Evolutionary conservation across 2,797 vertebrate genomes (phyloP).

Genomic region (Hylomyscus alleni): DNA sequence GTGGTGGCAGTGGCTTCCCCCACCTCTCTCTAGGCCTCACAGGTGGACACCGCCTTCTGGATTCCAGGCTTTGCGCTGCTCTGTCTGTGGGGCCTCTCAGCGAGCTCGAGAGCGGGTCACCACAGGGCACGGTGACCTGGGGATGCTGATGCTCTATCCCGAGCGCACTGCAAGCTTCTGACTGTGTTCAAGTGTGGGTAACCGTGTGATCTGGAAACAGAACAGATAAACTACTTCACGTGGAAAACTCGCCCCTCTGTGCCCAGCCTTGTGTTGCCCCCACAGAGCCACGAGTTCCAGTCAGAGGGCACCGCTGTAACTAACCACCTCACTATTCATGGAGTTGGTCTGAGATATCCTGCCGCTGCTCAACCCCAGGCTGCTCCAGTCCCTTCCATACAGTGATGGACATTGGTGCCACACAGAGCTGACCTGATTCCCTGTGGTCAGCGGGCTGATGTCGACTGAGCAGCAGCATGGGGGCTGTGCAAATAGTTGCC

Average conservation of each 20-base stretch:
- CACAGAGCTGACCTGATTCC: background rate
- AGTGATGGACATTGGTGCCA: background rate
- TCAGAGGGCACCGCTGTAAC: background rate
- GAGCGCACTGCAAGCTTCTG: background rate
- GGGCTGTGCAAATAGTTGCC: background rate
- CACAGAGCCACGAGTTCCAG: background rate
- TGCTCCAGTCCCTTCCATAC: background rate
- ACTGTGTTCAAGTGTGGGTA: background rate
- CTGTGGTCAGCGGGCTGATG: too few relatives aligned
- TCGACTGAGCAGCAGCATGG: too few relatives aligned
- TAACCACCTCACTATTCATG: background rate
- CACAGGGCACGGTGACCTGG: too few relatives aligned
- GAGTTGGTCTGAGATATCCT: background rate
- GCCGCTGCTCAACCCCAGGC: too few relatives aligned
- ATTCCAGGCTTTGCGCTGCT: fast-evolving
- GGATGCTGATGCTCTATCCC: background rate
- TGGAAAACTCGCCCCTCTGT: background rate
- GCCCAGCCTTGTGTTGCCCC: too few relatives aligned
- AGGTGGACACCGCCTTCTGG: background rate
- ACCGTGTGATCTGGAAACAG: background rate
- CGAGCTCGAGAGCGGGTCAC: background rate
- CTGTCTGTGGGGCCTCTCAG: background rate
- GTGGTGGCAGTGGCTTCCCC: background rate
- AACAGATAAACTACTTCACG: background rate
- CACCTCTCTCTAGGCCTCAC: background rate